Evolutionary conservation across 2,797 vertebrate species (phyloP), one percentile per base, ranked within the genome.

Genomic region (Poecilia gillii): DNA sequence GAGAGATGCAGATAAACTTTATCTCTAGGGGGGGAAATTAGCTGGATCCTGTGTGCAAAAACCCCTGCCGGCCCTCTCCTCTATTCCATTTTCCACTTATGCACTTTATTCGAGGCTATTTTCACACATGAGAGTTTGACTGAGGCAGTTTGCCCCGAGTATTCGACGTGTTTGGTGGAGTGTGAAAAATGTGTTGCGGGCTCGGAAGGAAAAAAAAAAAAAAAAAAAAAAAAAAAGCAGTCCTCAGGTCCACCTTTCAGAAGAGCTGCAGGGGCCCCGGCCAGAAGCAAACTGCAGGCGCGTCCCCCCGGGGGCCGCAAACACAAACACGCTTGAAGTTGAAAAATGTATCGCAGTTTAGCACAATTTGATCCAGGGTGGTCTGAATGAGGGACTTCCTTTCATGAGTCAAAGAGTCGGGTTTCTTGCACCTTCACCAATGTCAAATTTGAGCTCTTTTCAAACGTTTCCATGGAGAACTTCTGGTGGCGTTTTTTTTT

Each of bases 91-190:
- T 90, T 90, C 89, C 88, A 90, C 84, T 92, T 90, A 84, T 88
- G 84, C 89, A 87, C 90, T 90, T 91, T 90, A 91, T 94, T 92
- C 77, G 79, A 90, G 81, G 89, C 88, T 84, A 86, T 92, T 91
- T 93, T 92, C 89, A 90, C 92, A 93, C 88, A 90, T 80, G 87
- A 90, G 89, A 72, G 82, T 93, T 88, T 87, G 90, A 91, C 88
- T 68, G 87, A 91, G 81, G 84, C 88, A 53, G 59, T 78, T 83
- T 51, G 76, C 84, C 91, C 84, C 57, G 72, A 91, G 87, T 90
- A 82, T 84, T 87, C 76, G 66, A 90, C 83, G 90, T 87, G 90
- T 92, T 92, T 89, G 85, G 77, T 87, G 83, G 83, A 89, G 90
- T 87, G 90, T 89, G 88, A 87, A 89, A 88, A 91, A 90, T 89